Percentiles rank a stretch among this genome's conserved stretches.
Conservation (phyloP, 2,888 invertebrate genomes). For the Scaptomyza caliginosa region DNA sequence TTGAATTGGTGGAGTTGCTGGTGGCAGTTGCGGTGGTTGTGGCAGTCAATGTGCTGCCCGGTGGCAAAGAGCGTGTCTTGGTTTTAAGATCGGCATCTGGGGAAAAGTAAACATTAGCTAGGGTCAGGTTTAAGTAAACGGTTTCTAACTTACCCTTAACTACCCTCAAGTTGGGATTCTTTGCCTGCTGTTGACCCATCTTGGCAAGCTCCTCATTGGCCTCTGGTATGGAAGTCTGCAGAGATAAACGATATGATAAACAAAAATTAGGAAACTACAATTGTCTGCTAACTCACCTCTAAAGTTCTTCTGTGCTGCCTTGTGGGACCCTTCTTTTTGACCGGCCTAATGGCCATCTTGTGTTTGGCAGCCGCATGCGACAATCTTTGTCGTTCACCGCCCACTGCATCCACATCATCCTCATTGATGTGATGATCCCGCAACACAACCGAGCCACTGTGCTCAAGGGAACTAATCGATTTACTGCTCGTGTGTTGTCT, state of each 20-base stretch:
- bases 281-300: constrained; percentile 82
- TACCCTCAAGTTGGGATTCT: constrained; percentile 38
- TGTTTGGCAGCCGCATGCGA: constrained; percentile 92
- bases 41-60: constrained; percentile 75
- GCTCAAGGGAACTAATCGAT: constrained; percentile 61
- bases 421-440: constrained; percentile 37
- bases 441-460: constrained; percentile 64
- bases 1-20: constrained; percentile 12
- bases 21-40: constrained; percentile 25
- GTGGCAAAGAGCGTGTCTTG: constrained; percentile 83
- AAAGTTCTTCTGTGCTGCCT: constrained; percentile 87
- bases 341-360: constrained; percentile 91
- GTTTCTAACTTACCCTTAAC: constrained; percentile 42
- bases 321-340: constrained; percentile 90
- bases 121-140: no score
- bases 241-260: background rate
- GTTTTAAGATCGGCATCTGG: constrained; percentile 72
- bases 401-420: constrained; percentile 81
- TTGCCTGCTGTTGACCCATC: constrained; percentile 85
- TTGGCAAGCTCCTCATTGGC: constrained; percentile 90
- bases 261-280: background rate
- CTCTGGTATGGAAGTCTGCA: constrained; percentile 89
- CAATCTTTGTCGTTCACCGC: constrained; percentile 85
- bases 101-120: background rate
- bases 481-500: constrained; percentile 51